Conservation (phyloP, 1,140 invertebrate genomes). For the Galleria mellonella region DNA sequence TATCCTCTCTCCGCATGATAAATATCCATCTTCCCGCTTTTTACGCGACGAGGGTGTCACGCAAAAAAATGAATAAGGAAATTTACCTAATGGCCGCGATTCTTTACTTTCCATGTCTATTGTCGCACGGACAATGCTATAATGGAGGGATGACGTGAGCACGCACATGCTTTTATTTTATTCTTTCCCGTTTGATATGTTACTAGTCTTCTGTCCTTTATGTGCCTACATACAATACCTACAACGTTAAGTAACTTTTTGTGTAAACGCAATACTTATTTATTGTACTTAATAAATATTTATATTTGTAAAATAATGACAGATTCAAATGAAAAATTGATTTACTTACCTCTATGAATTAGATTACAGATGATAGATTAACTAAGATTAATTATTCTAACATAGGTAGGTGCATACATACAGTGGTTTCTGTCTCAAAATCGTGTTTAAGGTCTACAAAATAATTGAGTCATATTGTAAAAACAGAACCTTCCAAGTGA, state of each 20-base stretch:
- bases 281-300: too few species aligned
- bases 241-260: slow-evolving; percentile 2
- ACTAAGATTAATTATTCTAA: too few species aligned
- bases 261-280: neutral
- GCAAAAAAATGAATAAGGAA: slow-evolving; percentile 72
- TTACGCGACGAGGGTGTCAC: slow-evolving; percentile 63
- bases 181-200: slow-evolving; percentile 7
- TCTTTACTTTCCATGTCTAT: slow-evolving; percentile 65
- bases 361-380: too few species aligned
- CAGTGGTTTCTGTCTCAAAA: too few species aligned
- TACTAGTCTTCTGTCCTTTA: neutral
- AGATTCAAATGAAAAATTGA: too few species aligned
- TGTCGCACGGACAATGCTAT: slow-evolving; percentile 66
- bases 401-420: too few species aligned
- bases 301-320: too few species aligned
- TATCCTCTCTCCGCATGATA: slow-evolving; percentile 50
- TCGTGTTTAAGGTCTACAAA: too few species aligned
- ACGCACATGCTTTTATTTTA: slow-evolving; percentile 20
- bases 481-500: too few species aligned
- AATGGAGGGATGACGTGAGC: slow-evolving; percentile 70
- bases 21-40: slow-evolving; percentile 58
- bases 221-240: neutral
- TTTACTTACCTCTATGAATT: too few species aligned
- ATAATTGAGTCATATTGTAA: too few species aligned
- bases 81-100: slow-evolving; percentile 70